These are phyloP conservation scores for Coracias cyanogaster DNA, from an alignment of 2,797 vertebrate genomes.

Conservation along the genomic window DNA sequence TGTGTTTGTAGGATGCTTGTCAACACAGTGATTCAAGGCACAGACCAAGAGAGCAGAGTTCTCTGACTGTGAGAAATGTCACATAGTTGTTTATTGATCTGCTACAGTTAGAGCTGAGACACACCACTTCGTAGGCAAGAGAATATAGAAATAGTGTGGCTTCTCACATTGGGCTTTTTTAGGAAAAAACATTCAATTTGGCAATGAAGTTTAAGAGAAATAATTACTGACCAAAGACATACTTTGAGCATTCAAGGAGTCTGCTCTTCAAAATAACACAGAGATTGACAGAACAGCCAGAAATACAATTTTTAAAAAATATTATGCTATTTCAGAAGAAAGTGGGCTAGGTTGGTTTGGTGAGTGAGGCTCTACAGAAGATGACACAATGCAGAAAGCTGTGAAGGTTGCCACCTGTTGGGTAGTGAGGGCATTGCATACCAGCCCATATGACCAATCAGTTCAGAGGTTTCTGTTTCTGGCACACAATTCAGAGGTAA, in stretches of 20 bases:
- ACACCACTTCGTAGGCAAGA: not conserved
- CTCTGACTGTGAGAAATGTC: not conserved
- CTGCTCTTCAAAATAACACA: not conserved
- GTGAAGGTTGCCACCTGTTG: not conserved
- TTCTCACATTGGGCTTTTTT: not conserved
- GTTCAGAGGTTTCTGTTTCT: not conserved
- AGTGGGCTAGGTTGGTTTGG: not conserved
- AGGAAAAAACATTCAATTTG: not conserved
- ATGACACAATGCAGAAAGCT: not conserved
- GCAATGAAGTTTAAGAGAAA: not conserved
- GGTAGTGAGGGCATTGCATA: not conserved
- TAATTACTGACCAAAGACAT: not conserved
- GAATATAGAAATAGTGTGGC: not conserved
- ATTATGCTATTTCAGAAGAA: not conserved
- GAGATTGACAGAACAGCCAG: not conserved
- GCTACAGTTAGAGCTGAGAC: not conserved
- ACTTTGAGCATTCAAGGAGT: not conserved
- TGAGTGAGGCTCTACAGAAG: not conserved
- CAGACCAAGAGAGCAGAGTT: not conserved
- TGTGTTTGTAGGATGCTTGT: not conserved
- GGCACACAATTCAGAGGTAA: not conserved
- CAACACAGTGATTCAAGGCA: rapidly evolving
- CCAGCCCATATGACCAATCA: not conserved
- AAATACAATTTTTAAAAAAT: not conserved
- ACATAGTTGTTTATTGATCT: not conserved